Conservation (phyloP, 2,797 vertebrate genomes). For the Cercopithecus diana region DNA sequence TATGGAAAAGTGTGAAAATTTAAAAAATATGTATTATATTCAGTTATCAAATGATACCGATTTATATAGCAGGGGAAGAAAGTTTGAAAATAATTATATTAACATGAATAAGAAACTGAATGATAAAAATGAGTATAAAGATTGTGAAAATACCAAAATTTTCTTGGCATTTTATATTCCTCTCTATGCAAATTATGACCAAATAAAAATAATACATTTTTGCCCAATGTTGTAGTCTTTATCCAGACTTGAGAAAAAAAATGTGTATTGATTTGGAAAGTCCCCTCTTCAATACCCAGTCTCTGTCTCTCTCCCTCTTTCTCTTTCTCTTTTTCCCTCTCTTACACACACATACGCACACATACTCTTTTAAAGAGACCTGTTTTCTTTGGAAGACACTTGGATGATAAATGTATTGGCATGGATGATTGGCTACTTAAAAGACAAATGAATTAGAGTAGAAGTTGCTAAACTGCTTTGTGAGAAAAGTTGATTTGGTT, state of each 20-base stretch:
- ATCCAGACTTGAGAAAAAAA: constrained; percentile 46
- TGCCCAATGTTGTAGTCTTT: background rate
- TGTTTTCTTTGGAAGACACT: background rate
- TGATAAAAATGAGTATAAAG: constrained; percentile 62
- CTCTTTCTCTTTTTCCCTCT: background rate
- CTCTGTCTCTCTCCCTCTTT: background rate
- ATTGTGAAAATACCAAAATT: constrained; percentile 62
- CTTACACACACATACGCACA: background rate
- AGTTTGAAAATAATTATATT: constrained; percentile 71
- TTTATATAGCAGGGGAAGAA: constrained; percentile 58
- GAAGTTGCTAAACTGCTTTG: background rate
- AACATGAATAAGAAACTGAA: constrained; percentile 70
- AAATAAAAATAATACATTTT: constrained; percentile 72
- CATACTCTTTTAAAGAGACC: background rate
- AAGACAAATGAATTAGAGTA: background rate
- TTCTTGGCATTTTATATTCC: constrained; percentile 70
- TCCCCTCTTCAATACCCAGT: background rate
- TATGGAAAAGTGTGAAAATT: constrained; percentile 22
- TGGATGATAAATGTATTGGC: background rate
- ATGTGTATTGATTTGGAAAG: constrained; percentile 43
- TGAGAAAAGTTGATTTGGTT: background rate
- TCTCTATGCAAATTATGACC: constrained; percentile 70
- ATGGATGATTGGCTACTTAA: background rate
- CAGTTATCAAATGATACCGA: constrained; percentile 51
- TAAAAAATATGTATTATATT: constrained; percentile 1